A percentile compares a stretch with the other conserved stretches of the same genome.
phyloP scores from a whole-genome alignment of 2,888 invertebrate species.

The Sepioteuthis lessoniana region DNA sequence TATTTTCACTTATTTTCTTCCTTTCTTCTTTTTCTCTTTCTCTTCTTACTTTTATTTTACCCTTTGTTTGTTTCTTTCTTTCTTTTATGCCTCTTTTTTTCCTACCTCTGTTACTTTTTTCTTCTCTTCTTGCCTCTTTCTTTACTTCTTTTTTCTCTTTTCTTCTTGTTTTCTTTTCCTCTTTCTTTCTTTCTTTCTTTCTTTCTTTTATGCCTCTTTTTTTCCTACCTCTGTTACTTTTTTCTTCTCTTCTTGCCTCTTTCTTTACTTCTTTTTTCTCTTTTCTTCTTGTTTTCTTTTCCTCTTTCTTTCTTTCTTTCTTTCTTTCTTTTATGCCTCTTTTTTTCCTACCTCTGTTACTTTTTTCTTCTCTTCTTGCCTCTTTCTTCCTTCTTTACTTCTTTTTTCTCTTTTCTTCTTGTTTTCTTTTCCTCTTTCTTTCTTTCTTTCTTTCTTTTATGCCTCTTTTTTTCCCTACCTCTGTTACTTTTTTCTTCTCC shows the following conservation, averaged over 20 bases:
- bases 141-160: too few relatives aligned
- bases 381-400: too few relatives aligned
- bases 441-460: neutral
- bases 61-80: too few relatives aligned
- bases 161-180: neutral
- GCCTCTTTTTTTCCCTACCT: accelerated
- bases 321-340: neutral
- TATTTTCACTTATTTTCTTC: too few relatives aligned
- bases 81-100: too few relatives aligned
- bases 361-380: neutral
- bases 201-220: neutral
- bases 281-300: too few relatives aligned
- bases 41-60: too few relatives aligned
- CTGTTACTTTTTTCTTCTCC: neutral
- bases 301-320: neutral
- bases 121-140: too few relatives aligned
- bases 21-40: too few relatives aligned
- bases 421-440: neutral
- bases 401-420: too few relatives aligned
- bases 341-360: accelerated
- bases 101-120: neutral
- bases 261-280: too few relatives aligned
- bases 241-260: too few relatives aligned
- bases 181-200: neutral
- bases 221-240: neutral